Evolutionary conservation across 1,140 invertebrate species (phyloP).

Genomic region (Drosophila malerkotliana): DNA sequence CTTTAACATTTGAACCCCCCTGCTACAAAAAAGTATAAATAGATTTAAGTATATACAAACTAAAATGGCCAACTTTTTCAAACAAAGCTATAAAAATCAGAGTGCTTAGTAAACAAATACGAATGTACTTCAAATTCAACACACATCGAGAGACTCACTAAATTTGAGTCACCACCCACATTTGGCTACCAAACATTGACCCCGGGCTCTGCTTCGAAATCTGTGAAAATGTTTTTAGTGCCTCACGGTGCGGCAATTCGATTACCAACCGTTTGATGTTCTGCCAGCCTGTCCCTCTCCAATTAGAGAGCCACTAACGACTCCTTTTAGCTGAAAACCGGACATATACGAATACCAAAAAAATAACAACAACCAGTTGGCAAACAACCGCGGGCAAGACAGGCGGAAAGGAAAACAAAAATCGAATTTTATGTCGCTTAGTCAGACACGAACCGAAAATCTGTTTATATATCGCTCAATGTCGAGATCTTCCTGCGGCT

Average conservation of each 20-base stretch:
- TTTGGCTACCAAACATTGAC: background rate
- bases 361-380: constrained; percentile 9
- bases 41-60: too few species aligned
- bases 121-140: constrained; percentile 10
- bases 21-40: too few species aligned
- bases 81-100: background rate
- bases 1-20: too few species aligned
- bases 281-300: constrained; percentile 15
- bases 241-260: constrained; percentile 31
- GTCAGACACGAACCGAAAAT: constrained; percentile 59
- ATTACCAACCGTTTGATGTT: constrained; percentile 46
- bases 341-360: constrained; percentile 11
- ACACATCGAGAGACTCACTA: background rate
- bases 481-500: background rate
- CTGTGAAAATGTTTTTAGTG: constrained; percentile 49
- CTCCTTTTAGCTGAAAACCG: constrained; percentile 34
- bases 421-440: constrained; percentile 59
- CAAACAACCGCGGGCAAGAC: constrained; percentile 14
- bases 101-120: constrained; percentile 27
- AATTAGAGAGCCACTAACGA: constrained; percentile 51
- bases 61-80: background rate
- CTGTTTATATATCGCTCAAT: constrained; percentile 65
- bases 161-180: constrained; percentile 5
- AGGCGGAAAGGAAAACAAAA: constrained; percentile 25
- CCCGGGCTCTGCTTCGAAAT: constrained; percentile 11